These are phyloP conservation scores for Myathropa florea DNA, from an alignment of 2,888 invertebrate genomes.

Conservation along the genomic window DNA sequence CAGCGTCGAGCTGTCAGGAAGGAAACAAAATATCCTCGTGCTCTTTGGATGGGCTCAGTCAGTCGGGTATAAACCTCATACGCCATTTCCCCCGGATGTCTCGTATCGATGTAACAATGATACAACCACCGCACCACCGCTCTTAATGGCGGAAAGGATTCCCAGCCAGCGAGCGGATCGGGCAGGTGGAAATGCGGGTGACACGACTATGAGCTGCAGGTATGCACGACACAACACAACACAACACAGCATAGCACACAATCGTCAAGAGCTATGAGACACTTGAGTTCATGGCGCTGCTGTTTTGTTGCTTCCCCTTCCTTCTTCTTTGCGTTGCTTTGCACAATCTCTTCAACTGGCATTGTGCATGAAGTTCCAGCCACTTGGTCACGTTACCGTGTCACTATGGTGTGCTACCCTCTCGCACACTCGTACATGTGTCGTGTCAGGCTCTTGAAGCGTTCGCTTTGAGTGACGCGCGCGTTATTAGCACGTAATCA, in stretches of 20 bases:
- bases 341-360: slow-evolving; percentile 51
- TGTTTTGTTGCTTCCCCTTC: slow-evolving; percentile 26
- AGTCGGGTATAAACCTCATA: slow-evolving; percentile 58
- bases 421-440: slow-evolving; percentile 15
- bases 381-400: slow-evolving; percentile 71
- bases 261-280: slow-evolving; percentile 46
- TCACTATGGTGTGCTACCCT: slow-evolving; percentile 53
- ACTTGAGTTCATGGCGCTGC: slow-evolving; percentile 58
- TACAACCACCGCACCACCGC: slow-evolving; percentile 38
- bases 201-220: slow-evolving; percentile 57
- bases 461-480: slow-evolving; percentile 61
- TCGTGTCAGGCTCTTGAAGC: slow-evolving; percentile 57
- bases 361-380: slow-evolving; percentile 55
- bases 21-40: slow-evolving; percentile 70
- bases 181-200: slow-evolving; percentile 64
- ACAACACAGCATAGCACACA: neutral
- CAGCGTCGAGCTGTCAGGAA: slow-evolving; percentile 33
- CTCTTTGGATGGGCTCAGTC: slow-evolving; percentile 53
- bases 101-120: slow-evolving; percentile 71
- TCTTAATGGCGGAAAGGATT: slow-evolving; percentile 21
- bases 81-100: slow-evolving; percentile 70
- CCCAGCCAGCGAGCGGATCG: slow-evolving; percentile 4
- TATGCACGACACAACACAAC: slow-evolving; percentile 22
- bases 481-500: slow-evolving; percentile 71
- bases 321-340: slow-evolving; percentile 13